Evolutionary conservation across 2,888 invertebrate genomes (phyloP).

Genomic region (Melipona beecheii): DNA sequence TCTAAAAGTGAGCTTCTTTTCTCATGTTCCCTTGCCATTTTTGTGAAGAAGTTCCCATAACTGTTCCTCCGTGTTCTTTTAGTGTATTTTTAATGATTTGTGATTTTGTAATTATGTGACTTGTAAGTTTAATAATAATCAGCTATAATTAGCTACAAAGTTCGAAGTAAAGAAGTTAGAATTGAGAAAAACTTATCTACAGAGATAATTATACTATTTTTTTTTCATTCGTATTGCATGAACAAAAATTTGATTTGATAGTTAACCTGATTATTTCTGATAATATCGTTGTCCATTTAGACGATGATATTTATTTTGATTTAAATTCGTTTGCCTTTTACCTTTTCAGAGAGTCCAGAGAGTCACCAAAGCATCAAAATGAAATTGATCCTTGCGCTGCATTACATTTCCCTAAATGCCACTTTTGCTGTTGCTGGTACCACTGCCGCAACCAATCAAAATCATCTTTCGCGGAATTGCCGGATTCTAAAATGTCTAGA

Average conservation of each 20-base stretch:
- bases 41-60: neutral
- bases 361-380: slow-evolving; percentile 17
- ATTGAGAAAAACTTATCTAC: no score
- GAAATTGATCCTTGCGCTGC: slow-evolving; percentile 20
- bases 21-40: slow-evolving; percentile 1
- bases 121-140: neutral
- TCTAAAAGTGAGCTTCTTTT: neutral
- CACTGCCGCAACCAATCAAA: slow-evolving; percentile 49
- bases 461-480: slow-evolving; percentile 46
- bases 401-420: slow-evolving; percentile 32
- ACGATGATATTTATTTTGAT: neutral
- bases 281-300: neutral
- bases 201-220: no score
- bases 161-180: neutral
- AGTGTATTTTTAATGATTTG: neutral
- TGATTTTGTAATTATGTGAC: slow-evolving; percentile 13
- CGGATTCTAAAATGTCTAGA: slow-evolving; percentile 60
- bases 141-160: no score
- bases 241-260: neutral
- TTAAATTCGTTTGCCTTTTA: neutral
- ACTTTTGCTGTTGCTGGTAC: slow-evolving; percentile 34
- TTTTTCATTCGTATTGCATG: no score
- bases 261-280: no score
- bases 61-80: neutral
- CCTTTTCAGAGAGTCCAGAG: neutral